These are phyloP conservation scores for Meghimatium bilineatum DNA, from an alignment of 2,888 invertebrate species.

Conservation along the genomic window DNA sequence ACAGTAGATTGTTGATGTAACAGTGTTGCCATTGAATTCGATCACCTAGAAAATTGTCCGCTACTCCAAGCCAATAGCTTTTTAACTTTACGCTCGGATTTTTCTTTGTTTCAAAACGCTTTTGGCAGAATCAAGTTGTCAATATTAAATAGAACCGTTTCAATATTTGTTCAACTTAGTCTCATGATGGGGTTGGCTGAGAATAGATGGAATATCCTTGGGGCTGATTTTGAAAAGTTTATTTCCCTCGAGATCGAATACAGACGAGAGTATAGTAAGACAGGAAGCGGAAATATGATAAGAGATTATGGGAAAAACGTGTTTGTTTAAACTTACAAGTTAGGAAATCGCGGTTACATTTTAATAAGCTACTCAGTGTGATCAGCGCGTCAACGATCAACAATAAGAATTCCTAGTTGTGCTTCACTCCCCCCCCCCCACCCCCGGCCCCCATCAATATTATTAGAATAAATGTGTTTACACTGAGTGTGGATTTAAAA, in stretches of 20 bases:
- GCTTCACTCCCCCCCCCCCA: neutral
- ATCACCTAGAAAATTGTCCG: neutral
- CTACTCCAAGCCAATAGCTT: constrained; percentile 37
- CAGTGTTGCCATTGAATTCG: neutral
- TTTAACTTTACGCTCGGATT: constrained; percentile 14
- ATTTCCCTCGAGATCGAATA: neutral
- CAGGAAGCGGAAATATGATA: neutral
- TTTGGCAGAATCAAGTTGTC: neutral
- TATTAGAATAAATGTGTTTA: constrained; percentile 32
- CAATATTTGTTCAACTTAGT: constrained; percentile 1
- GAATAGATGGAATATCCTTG: neutral
- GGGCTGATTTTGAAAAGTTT: neutral
- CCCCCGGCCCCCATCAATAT: neutral
- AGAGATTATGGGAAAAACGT: neutral
- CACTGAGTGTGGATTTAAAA: neutral
- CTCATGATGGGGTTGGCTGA: too few relatives aligned
- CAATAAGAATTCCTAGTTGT: neutral
- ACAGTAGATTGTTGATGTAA: neutral
- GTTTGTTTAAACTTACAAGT: constrained; percentile 23
- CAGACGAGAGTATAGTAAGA: neutral
- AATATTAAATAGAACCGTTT: neutral
- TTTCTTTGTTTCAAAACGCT: constrained; percentile 7
- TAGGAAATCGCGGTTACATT: neutral
- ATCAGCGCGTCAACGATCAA: neutral
- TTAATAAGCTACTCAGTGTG: constrained; percentile 18